These are phyloP conservation scores for Chiroxiphia lanceolata DNA, from an alignment of 2,797 vertebrate genomes.

Conservation along the genomic window DNA sequence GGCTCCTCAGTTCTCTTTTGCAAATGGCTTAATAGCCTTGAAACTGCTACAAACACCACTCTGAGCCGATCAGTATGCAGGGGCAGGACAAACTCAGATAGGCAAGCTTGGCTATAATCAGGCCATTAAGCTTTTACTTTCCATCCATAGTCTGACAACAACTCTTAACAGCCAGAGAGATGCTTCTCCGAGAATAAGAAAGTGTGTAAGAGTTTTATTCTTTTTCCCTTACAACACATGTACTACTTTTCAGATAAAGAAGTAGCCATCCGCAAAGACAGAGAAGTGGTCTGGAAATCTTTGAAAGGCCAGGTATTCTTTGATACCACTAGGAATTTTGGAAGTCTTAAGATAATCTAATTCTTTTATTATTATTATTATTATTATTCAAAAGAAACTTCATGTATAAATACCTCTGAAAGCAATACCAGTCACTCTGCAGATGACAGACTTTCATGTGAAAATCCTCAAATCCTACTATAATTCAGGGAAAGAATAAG, in stretches of 20 bases:
- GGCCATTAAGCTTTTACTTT: not conserved
- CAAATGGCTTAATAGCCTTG: not conserved
- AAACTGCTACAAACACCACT: not conserved
- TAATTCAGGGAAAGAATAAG: not conserved
- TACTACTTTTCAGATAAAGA: not conserved
- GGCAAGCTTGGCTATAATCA: not conserved
- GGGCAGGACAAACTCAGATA: not conserved
- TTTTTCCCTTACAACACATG: not conserved
- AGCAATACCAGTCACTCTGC: not conserved
- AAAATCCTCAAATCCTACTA: not conserved
- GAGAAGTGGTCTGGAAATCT: not conserved
- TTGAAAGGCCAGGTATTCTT: conserved; percentile 26
- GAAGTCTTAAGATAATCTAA: not conserved
- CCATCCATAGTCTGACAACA: not conserved
- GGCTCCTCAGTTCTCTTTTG: not conserved
- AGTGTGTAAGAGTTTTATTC: not conserved
- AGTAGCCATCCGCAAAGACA: not conserved
- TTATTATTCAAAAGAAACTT: not conserved
- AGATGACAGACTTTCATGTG: not conserved
- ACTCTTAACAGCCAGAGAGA: not conserved
- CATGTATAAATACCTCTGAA: not conserved
- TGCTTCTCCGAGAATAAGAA: not conserved
- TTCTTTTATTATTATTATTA: not conserved
- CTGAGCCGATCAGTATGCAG: not conserved
- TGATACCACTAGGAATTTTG: not conserved